Conservation (phyloP, 2,797 vertebrate genomes). For the Hippopotamyrus pictus region DNA sequence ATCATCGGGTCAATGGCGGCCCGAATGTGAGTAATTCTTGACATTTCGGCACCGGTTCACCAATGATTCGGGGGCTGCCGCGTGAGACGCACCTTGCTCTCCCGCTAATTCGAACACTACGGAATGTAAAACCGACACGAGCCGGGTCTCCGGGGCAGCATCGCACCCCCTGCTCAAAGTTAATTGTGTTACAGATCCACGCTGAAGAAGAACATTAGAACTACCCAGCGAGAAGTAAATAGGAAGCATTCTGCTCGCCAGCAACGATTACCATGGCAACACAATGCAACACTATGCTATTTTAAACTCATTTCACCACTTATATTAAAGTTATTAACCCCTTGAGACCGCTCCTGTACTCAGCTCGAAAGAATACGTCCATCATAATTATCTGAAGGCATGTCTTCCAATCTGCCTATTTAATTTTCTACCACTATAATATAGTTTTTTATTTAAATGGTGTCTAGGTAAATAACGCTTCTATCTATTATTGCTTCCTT, state of each 20-base stretch:
- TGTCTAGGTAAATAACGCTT: background rate
- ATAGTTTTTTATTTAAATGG: background rate
- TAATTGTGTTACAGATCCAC: conserved; percentile 38
- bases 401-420: conserved; percentile 2
- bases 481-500: background rate
- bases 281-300: conserved; percentile 59
- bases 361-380: conserved; percentile 61
- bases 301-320: conserved; percentile 70
- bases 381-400: conserved; percentile 54
- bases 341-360: conserved; percentile 57
- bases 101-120: background rate
- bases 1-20: background rate
- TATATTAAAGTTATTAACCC: conserved; percentile 66
- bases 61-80: background rate
- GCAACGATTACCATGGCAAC: conserved; percentile 65
- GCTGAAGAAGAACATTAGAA: conserved; percentile 55
- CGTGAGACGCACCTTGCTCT: background rate
- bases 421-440: background rate
- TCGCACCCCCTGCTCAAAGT: conserved; percentile 42
- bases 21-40: background rate
- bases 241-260: conserved; percentile 44
- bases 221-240: conserved; percentile 54
- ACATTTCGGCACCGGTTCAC: background rate
- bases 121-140: conserved; percentile 5
- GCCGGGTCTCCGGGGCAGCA: conserved; percentile 27